Conservation (phyloP, 1,140 invertebrate species). For the Euura lappo region DNA sequence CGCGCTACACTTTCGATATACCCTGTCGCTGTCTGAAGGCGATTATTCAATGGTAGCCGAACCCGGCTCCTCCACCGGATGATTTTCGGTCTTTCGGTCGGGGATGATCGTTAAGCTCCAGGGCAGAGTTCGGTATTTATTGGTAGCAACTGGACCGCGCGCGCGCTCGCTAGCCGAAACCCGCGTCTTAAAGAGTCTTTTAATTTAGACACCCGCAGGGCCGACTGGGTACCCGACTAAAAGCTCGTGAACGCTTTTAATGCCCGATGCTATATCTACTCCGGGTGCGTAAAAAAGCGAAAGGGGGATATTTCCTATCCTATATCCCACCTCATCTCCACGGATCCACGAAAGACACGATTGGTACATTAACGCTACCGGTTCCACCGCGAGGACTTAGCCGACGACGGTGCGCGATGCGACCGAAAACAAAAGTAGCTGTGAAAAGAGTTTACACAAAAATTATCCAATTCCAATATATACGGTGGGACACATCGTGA, state of each 20-base stretch:
- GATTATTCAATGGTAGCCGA: too few relatives aligned
- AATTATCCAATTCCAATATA: too few relatives aligned
- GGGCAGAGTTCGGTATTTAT: neutral
- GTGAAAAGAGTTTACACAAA: neutral
- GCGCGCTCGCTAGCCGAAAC: neutral
- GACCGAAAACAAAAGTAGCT: too few relatives aligned
- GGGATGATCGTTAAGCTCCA: neutral
- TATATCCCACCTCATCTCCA: constrained; percentile 16
- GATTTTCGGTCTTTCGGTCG: neutral
- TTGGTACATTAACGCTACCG: constrained; percentile 23
- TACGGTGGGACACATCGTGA: too few relatives aligned
- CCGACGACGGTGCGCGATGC: too few relatives aligned
- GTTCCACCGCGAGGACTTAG: too few relatives aligned
- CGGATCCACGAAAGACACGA: constrained; percentile 26
- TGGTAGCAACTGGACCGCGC: neutral
- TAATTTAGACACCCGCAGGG: constrained; percentile 2
- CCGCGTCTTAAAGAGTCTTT: neutral
- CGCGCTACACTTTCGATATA: neutral
- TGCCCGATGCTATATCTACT: neutral
- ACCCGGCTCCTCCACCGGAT: neutral
- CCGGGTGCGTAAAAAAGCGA: neutral
- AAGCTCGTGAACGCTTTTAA: neutral
- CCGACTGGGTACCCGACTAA: neutral
- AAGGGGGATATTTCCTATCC: constrained; percentile 24
- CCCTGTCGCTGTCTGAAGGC: too few relatives aligned